Base-by-base conservation (phyloP, 2,888 invertebrate species). In the Apotomis capreana region DNA sequence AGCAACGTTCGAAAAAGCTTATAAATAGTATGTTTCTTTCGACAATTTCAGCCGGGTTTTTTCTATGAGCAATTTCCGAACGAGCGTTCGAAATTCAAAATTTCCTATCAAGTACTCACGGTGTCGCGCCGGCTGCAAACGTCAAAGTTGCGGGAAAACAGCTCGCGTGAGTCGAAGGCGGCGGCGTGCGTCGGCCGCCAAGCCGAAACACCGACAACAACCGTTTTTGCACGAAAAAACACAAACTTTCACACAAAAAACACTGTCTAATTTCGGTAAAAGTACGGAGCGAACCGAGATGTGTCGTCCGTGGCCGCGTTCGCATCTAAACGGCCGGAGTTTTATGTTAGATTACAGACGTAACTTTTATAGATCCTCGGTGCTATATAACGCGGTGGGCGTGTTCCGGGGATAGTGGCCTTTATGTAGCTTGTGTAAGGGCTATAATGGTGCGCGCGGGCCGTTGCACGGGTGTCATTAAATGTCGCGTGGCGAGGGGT, bases 331-430 rank as follows among this genome's bases (percentile, higher is more conserved):
- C 93, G 93, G 93, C 92, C 92, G 91, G 92, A 92, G 92, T 93
- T 93, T 93, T 93, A 93, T 93, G 93, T 93, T 92, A 93, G 93
- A 93, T 93, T 93, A 93, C 93, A 93, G 92, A 93, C 93, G 92
- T 93, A 92, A 93, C 92, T 93, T 93, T 93, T 93, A 93, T 93
- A 93, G 93, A 93, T 93, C 93, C 92, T 93, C 92, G 91, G 92
- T 92, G 92, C 93, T 93, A 93, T 93, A 93, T 93, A 93, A 92
- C 93, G 92, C 89, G 91, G 91, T 89, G 90, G 90, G 87, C 85
- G 87, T 83, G 84, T 86, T 83, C 87, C 87, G 83, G 85, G 88
- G 85, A 92, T 84, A 86, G 81, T 90, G 83, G 86, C 84, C 89
- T 84, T 88, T 92, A 83, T 79, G 82, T 78, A 78, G 79, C 83